Conservation (phyloP, 53 echinoderm and acorn worm species). For the Antedon mediterranea region DNA sequence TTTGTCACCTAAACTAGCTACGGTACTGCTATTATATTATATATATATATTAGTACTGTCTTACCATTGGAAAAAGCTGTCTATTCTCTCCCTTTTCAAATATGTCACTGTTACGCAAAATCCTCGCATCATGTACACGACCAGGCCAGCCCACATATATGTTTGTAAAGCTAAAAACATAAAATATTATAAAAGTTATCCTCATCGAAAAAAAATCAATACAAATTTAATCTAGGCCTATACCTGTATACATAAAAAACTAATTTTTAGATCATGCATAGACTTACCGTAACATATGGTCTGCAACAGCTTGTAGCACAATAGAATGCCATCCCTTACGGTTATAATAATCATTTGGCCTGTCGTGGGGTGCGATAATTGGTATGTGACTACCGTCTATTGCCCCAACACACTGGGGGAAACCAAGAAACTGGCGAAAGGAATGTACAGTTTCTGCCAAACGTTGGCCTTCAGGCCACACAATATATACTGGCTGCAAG, state of each 20-base stretch:
- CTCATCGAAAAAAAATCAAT: too few species aligned
- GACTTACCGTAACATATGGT: conserved; percentile 38
- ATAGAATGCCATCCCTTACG: conserved; percentile 47
- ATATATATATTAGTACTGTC: neutral
- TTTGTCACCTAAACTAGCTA: too few species aligned
- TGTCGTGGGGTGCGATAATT: conserved; percentile 19
- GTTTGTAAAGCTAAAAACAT: conserved; percentile 42
- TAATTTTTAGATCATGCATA: too few species aligned
- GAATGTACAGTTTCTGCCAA: conserved; percentile 20
- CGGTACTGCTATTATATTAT: too few species aligned
- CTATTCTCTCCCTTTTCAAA: conserved; percentile 2
- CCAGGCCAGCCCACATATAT: conserved; percentile 34
- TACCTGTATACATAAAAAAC: too few species aligned
- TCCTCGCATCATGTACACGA: conserved; percentile 24
- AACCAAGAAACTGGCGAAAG: conserved; percentile 24
- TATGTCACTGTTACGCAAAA: conserved; percentile 25
- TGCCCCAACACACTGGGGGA: conserved; percentile 37
- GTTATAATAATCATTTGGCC: conserved; percentile 39
- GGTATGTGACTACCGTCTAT: conserved; percentile 52
- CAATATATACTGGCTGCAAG: too few species aligned
- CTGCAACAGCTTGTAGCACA: conserved; percentile 39
- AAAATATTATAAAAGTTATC: too few species aligned
- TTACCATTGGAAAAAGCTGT: conserved; percentile 11
- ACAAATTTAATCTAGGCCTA: too few species aligned
- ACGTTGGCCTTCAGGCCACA: neutral